Percentiles rank a stretch among this genome's conserved stretches.
Conservation (phyloP, 2,888 invertebrate species). For the Drosophila dives region DNA sequence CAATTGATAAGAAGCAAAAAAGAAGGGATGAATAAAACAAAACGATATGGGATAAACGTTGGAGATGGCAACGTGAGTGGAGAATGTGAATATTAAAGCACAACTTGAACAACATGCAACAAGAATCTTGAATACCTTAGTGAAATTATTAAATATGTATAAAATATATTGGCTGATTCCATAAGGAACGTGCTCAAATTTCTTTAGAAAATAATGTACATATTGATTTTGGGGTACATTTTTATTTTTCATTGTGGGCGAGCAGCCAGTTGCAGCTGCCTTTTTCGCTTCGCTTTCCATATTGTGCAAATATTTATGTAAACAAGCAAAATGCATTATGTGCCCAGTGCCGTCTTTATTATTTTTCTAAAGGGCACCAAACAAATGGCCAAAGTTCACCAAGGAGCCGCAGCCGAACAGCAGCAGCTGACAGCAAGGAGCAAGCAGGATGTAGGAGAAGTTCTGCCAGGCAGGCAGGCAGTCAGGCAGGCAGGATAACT, state of each 20-base stretch:
- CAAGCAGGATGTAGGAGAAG: conserved; percentile 23
- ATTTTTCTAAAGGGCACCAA: conserved; percentile 58
- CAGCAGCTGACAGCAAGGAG: conserved; percentile 12
- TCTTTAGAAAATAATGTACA: conserved; percentile 4
- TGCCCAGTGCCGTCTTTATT: conserved; percentile 62
- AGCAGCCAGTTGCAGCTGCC: neutral
- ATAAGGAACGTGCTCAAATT: neutral
- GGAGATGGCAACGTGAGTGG: conserved; percentile 28
- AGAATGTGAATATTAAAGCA: neutral
- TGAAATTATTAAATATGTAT: neutral
- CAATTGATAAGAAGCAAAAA: conserved; percentile 50
- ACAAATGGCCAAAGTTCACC: conserved; percentile 52
- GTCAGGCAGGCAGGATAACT: neutral
- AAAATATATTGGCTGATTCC: neutral
- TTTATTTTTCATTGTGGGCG: conserved; percentile 15
- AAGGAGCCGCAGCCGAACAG: conserved; percentile 26
- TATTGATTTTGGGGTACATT: neutral
- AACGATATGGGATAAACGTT: conserved; percentile 18
- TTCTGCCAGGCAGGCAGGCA: conserved; percentile 13
- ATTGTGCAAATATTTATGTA: conserved; percentile 64
- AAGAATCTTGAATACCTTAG: neutral
- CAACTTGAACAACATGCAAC: neutral
- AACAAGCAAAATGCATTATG: conserved; percentile 66
- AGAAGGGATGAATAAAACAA: conserved; percentile 9
- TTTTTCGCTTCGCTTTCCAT: conserved; percentile 6